Evolutionary conservation across 2,113 vertebrate species (phyloP).

Genomic region (Talpa occidentalis): DNA sequence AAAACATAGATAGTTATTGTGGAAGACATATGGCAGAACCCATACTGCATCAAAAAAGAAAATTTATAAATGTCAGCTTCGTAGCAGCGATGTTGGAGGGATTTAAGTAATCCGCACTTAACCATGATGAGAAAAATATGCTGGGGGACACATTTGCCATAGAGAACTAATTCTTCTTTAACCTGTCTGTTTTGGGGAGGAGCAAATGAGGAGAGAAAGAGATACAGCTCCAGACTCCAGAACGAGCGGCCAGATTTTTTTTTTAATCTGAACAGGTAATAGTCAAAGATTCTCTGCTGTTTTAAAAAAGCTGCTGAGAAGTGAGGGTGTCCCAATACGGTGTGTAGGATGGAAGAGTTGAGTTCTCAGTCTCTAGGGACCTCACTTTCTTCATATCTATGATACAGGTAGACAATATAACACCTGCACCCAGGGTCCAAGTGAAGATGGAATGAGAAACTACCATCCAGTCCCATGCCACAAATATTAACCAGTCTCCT

Average conservation of each 20-base stretch:
- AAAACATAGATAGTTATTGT: slow-evolving; percentile 81
- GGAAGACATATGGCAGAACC: slow-evolving; percentile 83
- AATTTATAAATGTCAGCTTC: slow-evolving; percentile 81
- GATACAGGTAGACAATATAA: accelerated
- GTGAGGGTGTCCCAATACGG: background rate
- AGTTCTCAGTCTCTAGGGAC: too few relatives aligned
- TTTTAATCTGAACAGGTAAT: background rate
- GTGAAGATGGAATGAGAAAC: background rate
- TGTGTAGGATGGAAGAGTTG: accelerated
- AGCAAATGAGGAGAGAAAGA: background rate
- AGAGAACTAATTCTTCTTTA: slow-evolving; percentile 30
- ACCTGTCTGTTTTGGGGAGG: background rate
- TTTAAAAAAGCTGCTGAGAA: background rate
- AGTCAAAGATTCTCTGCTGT: background rate
- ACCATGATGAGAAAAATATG: background rate
- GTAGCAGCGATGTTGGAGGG: slow-evolving; percentile 70
- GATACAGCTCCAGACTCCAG: background rate
- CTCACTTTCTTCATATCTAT: background rate
- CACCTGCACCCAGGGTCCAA: accelerated
- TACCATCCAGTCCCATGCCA: background rate
- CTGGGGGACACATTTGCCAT: background rate
- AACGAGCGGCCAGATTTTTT: background rate
- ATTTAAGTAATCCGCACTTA: slow-evolving; percentile 40
- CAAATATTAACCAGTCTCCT: too few relatives aligned
- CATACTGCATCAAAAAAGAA: slow-evolving; percentile 79